Conservation (phyloP, 2,888 invertebrate genomes). For the Trachelus stipa region DNA sequence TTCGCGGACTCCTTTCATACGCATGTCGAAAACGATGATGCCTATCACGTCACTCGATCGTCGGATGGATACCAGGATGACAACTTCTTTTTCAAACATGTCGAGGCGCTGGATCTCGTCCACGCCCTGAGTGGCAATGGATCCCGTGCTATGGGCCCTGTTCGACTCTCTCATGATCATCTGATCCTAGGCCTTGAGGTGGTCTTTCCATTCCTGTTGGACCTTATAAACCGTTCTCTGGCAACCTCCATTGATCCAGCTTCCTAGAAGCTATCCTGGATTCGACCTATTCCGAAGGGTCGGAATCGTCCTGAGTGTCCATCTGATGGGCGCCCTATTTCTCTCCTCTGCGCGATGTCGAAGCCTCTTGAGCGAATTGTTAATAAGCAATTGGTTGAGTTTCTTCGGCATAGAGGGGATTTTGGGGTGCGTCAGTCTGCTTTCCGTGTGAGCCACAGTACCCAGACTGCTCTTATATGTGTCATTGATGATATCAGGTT, state of each 20-base stretch:
- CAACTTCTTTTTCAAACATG: neutral
- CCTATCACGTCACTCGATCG: no score
- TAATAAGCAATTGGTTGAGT: neutral
- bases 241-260: neutral
- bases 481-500: neutral
- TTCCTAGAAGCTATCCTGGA: neutral
- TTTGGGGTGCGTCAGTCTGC: conserved; percentile 7
- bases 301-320: neutral
- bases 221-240: neutral
- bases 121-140: neutral
- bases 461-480: neutral
- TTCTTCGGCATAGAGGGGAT: neutral
- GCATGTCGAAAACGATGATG: no score
- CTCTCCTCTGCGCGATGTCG: conserved; percentile 1
- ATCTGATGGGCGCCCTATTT: neutral
- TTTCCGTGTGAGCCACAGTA: neutral
- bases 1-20: neutral
- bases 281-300: conserved; percentile 1
- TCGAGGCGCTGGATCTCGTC: neutral
- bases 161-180: neutral
- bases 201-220: neutral
- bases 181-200: neutral
- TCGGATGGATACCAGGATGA: neutral
- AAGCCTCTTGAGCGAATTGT: conserved; percentile 5
- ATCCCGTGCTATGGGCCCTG: neutral